A percentile compares a stretch with the other conserved stretches of the same genome.
Evolutionary conservation across 2,888 invertebrate species (phyloP).

Genomic region (Pollenia angustigena): DNA sequence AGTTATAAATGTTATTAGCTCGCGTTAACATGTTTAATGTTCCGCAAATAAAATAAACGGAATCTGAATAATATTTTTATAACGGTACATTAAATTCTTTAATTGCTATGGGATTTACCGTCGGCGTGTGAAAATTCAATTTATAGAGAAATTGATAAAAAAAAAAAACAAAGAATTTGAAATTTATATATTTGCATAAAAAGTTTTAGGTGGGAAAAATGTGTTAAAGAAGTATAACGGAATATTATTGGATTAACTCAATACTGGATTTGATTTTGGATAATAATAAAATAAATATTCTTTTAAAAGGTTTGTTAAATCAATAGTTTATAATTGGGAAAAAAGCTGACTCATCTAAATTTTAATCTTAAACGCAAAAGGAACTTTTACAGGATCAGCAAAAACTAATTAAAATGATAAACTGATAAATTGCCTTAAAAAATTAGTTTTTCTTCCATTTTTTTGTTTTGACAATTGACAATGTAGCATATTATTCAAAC

Average conservation of each 20-base stretch:
- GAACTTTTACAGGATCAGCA: too few relatives aligned
- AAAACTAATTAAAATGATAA: too few relatives aligned
- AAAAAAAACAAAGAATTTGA: not conserved
- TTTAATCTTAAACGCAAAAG: too few relatives aligned
- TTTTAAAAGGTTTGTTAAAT: not conserved
- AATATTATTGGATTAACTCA: constrained; percentile 19
- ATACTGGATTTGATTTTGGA: constrained; percentile 19
- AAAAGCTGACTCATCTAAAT: too few relatives aligned
- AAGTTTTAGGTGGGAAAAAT: not conserved
- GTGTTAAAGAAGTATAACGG: not conserved
- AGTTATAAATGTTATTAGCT: constrained; percentile 70
- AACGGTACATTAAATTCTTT: not conserved
- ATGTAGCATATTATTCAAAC: too few relatives aligned
- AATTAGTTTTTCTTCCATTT: too few relatives aligned
- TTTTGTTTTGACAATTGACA: too few relatives aligned
- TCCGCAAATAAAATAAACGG: constrained; percentile 52
- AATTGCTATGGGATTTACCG: constrained; percentile 32
- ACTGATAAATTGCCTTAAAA: too few relatives aligned
- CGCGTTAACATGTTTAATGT: constrained; percentile 70
- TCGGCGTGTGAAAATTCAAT: constrained; percentile 36
- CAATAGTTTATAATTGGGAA: too few relatives aligned
- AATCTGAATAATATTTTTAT: not conserved
- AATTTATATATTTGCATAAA: constrained; percentile 14
- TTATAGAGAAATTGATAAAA: not conserved
- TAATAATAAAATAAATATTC: not conserved